Evolutionary conservation across 1,140 invertebrate species (phyloP), one percentile per base, ranked within the genome.

Genomic region (Pantala flavescens): DNA sequence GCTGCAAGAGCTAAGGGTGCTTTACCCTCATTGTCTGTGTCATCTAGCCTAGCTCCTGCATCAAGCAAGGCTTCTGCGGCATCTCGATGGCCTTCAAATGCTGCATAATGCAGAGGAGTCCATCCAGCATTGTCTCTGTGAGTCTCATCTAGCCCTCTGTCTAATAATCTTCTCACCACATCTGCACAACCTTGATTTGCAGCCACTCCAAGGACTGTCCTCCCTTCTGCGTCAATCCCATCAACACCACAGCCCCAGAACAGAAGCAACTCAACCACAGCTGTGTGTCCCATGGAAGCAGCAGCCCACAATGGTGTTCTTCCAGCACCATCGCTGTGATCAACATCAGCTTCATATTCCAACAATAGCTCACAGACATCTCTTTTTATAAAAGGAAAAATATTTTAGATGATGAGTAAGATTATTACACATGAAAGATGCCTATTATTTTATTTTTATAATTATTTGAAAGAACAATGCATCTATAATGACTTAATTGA

Each of bases 11-110:
- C 90, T 14, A 98, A 82, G 0, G 96, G 90, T 0, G 93, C 93
- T 83, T 96, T 95, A 2, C 95, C 96, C 79, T 98, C 96, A 83
- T 97, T 97, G 82, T 98, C 96, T 9, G 91, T 88, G 80, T 96
- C 94, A 79, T 95, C 93, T 2, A 96, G 89, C 80, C 94, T 90
- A 0, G 95, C 95, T 0, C 95, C 95, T n/a, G 93, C 93, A 79
- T 97, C 94, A 0, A 97, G 81, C 23, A 98, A 83, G 12, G 92
- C 90, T 76, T 94, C 89, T 78, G 93, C 93, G 24, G 97, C 95
- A 79, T 95, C 93, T 74, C 88, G 84, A 82, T 98, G 95, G 82
- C 94, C 95, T 84, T 98, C 95, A 79, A 96, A 96, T 23, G 95
- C 93, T 11, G 95, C 91, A 78, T 93, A 96, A 81, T 98, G 96